These are phyloP conservation scores for Pungitius pungitius DNA, from an alignment of 2,113 vertebrate species.

Conservation along the genomic window DNA sequence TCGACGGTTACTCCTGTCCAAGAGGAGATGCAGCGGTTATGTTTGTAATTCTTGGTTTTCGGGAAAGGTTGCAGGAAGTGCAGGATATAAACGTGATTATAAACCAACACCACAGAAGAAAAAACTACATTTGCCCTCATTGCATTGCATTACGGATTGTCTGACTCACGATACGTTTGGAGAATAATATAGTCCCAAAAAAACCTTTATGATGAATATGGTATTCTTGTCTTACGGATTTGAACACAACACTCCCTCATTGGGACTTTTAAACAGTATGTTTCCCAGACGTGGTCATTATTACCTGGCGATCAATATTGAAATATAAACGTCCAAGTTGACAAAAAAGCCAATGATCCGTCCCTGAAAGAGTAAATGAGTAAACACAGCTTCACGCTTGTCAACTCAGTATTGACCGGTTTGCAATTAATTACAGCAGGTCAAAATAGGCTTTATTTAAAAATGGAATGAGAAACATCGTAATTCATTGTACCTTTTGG, in stretches of 20 bases:
- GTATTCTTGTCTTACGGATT: neutral
- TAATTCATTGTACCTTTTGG: neutral
- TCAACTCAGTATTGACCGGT: conserved; percentile 52
- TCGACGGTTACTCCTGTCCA: conserved; percentile 4
- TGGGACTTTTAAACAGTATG: conserved; percentile 53
- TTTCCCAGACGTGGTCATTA: conserved; percentile 56
- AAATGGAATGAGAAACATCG: neutral
- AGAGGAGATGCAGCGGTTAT: neutral
- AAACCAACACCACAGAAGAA: neutral
- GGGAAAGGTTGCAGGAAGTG: neutral
- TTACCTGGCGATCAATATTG: conserved; percentile 67
- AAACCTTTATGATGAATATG: too few relatives aligned
- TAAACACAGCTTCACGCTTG: conserved; percentile 46
- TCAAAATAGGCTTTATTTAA: conserved; percentile 27
- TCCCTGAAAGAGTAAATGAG: conserved; percentile 64
- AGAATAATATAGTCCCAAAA: neutral
- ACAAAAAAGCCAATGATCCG: conserved; percentile 64
- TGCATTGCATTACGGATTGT: neutral
- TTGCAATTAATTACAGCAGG: conserved; percentile 62
- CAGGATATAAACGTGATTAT: neutral
- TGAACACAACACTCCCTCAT: conserved; percentile 28
- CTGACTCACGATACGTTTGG: neutral
- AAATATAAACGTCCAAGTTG: conserved; percentile 65
- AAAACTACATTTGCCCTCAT: neutral
- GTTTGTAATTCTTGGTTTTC: neutral